A percentile compares a stretch with the other conserved stretches of the same genome.
phyloP scores from a whole-genome alignment of 2,888 invertebrate genomes.

The Acholoe squamosa region DNA sequence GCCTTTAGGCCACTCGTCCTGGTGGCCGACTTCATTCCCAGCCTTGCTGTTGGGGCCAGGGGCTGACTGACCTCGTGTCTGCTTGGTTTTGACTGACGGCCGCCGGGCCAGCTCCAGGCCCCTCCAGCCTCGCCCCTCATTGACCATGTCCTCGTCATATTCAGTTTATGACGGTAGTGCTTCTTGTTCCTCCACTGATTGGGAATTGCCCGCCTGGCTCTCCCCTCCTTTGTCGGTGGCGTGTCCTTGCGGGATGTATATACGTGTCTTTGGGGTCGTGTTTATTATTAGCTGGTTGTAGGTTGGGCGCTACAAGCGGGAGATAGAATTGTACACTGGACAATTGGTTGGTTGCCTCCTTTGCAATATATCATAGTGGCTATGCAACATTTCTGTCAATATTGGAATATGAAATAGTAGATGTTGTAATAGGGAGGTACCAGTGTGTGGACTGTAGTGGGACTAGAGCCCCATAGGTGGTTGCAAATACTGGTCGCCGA shows the following conservation, averaged over 20 bases:
- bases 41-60: not conserved
- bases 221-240: not conserved
- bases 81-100: slow-evolving; percentile 35
- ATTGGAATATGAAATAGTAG: no score
- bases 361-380: no score
- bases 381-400: no score
- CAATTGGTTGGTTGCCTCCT: no score
- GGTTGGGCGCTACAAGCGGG: not conserved
- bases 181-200: slow-evolving; percentile 25
- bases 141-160: slow-evolving; percentile 32
- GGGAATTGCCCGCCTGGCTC: slow-evolving; percentile 4
- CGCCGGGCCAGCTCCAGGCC: not conserved
- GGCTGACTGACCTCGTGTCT: slow-evolving; percentile 37
- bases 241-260: not conserved
- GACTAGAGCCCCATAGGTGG: no score
- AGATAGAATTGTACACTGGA: not conserved
- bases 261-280: not conserved
- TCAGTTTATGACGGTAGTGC: not conserved
- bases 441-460: no score
- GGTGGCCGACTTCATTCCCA: not conserved
- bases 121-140: not conserved
- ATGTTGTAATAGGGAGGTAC: no score
- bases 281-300: slow-evolving; percentile 12
- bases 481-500: no score
- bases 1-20: no score